Percentiles rank a stretch among this genome's conserved stretches.
These are phyloP conservation scores for Diadema setosum DNA, from an alignment of 35 echinoderm and acorn worm species.

Conservation along the genomic window DNA sequence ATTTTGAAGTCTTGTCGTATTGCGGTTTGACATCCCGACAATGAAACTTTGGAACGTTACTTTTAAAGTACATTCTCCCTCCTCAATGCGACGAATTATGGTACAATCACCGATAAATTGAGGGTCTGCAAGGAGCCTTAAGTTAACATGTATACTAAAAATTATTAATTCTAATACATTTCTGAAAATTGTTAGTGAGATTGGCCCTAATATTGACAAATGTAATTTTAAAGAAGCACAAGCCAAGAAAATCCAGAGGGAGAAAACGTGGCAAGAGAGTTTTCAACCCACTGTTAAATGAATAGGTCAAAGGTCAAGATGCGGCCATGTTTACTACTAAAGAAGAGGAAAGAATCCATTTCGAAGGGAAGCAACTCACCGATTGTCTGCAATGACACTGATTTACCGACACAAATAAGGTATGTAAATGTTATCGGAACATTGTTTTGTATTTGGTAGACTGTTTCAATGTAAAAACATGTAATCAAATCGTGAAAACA, in stretches of 20 bases:
- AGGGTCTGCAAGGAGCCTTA: not conserved
- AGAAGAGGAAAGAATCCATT: no score
- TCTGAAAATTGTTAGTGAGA: not conserved
- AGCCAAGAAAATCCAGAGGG: not conserved
- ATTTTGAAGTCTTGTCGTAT: no score
- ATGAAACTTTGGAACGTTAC: not conserved
- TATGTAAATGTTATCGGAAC: no score
- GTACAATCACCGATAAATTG: not conserved
- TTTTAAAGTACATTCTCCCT: not conserved
- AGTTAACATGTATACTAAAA: not conserved
- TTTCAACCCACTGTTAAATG: not conserved
- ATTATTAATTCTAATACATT: not conserved
- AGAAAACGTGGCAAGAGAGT: not conserved
- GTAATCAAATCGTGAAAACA: no score
- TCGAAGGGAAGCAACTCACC: not conserved
- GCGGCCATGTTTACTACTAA: slow-evolving; percentile 10
- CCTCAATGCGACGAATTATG: not conserved
- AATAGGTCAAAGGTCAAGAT: not conserved
- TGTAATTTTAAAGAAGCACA: not conserved
- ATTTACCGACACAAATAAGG: no score
- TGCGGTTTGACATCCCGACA: no score
- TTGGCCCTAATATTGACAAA: not conserved
- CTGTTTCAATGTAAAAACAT: no score
- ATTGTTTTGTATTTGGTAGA: no score
- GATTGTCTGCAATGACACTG: not conserved